Base-by-base conservation (phyloP, 2,113 vertebrate genomes). In the Campylomormyrus tamandua region DNA sequence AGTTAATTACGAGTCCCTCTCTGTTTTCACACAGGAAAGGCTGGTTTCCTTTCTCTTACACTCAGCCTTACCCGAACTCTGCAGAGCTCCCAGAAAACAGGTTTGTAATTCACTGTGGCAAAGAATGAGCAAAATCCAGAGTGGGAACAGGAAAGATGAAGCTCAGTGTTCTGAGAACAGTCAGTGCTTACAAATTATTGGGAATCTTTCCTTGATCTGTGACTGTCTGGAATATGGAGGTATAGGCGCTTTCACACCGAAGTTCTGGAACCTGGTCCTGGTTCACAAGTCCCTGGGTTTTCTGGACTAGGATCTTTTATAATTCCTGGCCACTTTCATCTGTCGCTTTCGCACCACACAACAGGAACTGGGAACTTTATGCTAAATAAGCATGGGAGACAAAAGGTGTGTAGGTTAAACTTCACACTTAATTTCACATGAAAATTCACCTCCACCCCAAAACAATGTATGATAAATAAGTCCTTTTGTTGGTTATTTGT, bases 31-130 rank as follows among this genome's bases (percentile, higher is more conserved):
- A 56, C 92, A 97, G 96, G 92, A 97, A 97, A 96, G 97, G 97
- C 92, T 97, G 97, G 97, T 97, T 97, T 92, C 97, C 97, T 84
- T 96, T 96, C 93, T 96, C 97, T 89, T 97, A 97, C 93, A 97
- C 97, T 77, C 96, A 96, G 66, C 93, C 95, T 0, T 92, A 94
- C 21, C 93, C 93, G n/a, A 93, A 91, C 86, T 92, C 91, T 87
- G 58, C 90, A 1, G 96, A 96, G 85, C 94, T 94, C 52, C 90
- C 93, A 0, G 93, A 95, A 80, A 87, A 89, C 90, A 95, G 94
- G 96, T 96, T 90, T 93, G 93, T 86, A 0, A 49, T 24, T n/a
- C 17, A 24, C 21, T 85, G 2, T 90, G 19, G 52, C 84, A 45
- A 27, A 87, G 83, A 91, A 35, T 0, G 3, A 3, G 46, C n/a